Evolutionary conservation across 1,140 invertebrate species (phyloP).

Genomic region (Drosophila kurseongensis): DNA sequence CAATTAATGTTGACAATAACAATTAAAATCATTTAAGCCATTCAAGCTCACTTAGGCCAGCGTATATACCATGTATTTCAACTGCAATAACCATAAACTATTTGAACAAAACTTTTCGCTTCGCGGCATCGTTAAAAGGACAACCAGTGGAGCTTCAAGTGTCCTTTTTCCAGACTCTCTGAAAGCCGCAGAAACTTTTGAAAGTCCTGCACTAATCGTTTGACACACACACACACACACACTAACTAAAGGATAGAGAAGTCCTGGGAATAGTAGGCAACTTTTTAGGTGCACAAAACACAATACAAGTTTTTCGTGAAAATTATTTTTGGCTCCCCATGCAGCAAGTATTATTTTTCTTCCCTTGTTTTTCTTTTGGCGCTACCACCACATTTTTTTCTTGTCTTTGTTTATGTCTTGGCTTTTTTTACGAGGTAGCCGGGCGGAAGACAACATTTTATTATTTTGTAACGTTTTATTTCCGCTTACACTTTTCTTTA

Average conservation of each 20-base stretch:
- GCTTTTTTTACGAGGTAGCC: constrained; percentile 50
- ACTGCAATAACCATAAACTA: constrained; percentile 78
- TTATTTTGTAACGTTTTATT: constrained; percentile 75
- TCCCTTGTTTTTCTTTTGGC: constrained; percentile 25
- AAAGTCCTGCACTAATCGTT: constrained; percentile 75
- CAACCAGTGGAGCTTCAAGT: constrained; percentile 38
- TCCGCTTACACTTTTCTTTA: constrained; percentile 66
- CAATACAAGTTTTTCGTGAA: constrained; percentile 42
- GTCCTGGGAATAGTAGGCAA: constrained; percentile 21
- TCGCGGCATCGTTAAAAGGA: constrained; percentile 65
- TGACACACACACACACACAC: constrained; percentile 33
- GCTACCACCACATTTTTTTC: constrained; percentile 10
- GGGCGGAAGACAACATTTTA: constrained; percentile 64
- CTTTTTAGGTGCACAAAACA: constrained; percentile 63
- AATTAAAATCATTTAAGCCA: constrained; percentile 74
- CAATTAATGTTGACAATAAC: constrained; percentile 73
- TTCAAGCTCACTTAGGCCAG: constrained; percentile 37
- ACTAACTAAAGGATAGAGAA: constrained; percentile 5
- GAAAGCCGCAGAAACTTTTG: constrained; percentile 75
- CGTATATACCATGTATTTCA: constrained; percentile 14
- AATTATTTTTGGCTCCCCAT: constrained; percentile 60
- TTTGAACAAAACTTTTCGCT: constrained; percentile 72
- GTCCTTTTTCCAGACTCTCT: constrained; percentile 11
- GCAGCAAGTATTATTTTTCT: constrained; percentile 40
- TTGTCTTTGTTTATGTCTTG: constrained; percentile 49